Evolutionary conservation across 2,888 invertebrate species (phyloP).

Genomic region (Fissipunctia ypsillon): DNA sequence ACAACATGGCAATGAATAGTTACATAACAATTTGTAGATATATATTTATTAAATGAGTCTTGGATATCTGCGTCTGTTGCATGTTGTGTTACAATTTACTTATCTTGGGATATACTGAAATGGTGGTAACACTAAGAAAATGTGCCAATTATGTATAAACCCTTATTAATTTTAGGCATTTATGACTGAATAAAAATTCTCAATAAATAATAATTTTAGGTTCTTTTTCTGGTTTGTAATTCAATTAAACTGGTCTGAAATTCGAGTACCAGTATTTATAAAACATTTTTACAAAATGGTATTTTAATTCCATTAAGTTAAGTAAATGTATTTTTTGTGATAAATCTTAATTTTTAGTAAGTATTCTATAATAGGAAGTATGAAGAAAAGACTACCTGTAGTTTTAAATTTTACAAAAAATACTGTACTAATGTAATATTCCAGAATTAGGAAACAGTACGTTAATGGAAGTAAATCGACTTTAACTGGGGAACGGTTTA

Average conservation of each 20-base stretch:
- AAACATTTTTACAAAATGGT: constrained; percentile 68
- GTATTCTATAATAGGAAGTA: constrained; percentile 67
- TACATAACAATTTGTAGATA: constrained; percentile 53
- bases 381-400: constrained; percentile 66
- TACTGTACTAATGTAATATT: constrained; percentile 61
- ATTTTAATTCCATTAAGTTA: constrained; percentile 67
- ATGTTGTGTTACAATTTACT: constrained; percentile 64
- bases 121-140: constrained; percentile 67
- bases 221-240: constrained; percentile 67
- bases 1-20: constrained; percentile 49
- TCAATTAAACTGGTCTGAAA: constrained; percentile 60
- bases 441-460: constrained; percentile 50
- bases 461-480: constrained; percentile 29
- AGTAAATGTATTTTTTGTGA: constrained; percentile 71
- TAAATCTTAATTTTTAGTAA: constrained; percentile 68
- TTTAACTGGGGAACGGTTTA: constrained; percentile 54
- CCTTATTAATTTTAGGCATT: constrained; percentile 69
- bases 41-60: constrained; percentile 52
- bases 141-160: constrained; percentile 73
- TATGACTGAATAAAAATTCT: constrained; percentile 72
- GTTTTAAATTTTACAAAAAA: constrained; percentile 64
- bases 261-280: constrained; percentile 68
- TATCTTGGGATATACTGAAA: constrained; percentile 52
- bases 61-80: constrained; percentile 33
- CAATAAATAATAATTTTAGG: constrained; percentile 66